Evolutionary conservation across 2,797 vertebrate genomes (phyloP).

Genomic region (Mus spretus): DNA sequence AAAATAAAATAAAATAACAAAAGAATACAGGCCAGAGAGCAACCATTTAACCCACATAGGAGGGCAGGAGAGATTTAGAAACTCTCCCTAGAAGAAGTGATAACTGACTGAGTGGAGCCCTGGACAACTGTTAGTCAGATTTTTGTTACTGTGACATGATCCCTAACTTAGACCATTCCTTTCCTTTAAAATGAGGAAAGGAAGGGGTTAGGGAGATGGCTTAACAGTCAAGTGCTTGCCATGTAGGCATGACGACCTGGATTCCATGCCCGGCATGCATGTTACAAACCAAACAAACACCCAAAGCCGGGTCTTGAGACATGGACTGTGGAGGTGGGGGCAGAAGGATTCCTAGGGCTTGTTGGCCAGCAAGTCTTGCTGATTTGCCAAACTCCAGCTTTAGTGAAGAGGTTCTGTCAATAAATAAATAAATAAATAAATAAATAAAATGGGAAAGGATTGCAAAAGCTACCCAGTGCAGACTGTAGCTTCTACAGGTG

Average conservation of each 20-base stretch:
- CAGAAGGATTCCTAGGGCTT: not conserved
- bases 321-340: not conserved
- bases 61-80: not conserved
- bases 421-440: not conserved
- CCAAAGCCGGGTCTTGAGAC: not conserved
- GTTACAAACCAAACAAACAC: not conserved
- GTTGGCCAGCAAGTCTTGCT: not conserved
- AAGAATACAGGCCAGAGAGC: not conserved
- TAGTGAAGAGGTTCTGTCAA: not conserved
- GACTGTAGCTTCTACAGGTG: not conserved
- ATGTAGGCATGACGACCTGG: not conserved
- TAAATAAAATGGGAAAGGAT: too few relatives aligned
- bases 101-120: not conserved
- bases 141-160: not conserved
- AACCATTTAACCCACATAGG: too few relatives aligned
- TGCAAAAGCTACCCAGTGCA: not conserved
- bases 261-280: not conserved
- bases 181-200: not conserved
- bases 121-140: not conserved
- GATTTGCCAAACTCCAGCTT: not conserved
- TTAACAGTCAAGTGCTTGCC: not conserved
- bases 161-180: not conserved
- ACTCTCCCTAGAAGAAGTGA: not conserved
- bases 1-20: not conserved
- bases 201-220: not conserved